These are phyloP conservation scores for Brachionus koreanus DNA, from an alignment of 1,140 invertebrate species.

Conservation along the genomic window DNA sequence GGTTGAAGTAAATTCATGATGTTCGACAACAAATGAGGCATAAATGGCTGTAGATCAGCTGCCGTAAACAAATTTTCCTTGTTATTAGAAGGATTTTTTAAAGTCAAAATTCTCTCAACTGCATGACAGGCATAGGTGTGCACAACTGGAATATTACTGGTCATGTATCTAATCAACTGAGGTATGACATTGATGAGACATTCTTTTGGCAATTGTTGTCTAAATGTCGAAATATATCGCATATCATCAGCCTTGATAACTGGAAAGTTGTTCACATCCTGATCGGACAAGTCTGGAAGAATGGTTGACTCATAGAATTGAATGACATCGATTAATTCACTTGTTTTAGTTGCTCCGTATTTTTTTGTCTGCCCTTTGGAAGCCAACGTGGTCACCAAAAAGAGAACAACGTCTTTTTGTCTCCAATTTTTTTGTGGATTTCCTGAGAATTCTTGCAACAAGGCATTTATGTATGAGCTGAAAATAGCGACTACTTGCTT, in stretches of 20 bases:
- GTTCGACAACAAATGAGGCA: slow-evolving; percentile 29
- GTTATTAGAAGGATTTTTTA: slow-evolving; percentile 62
- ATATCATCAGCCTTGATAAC: slow-evolving; percentile 91
- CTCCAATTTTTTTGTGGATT: slow-evolving; percentile 77
- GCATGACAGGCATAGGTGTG: slow-evolving; percentile 88
- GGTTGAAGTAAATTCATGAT: slow-evolving; percentile 34
- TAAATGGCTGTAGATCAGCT: slow-evolving; percentile 39
- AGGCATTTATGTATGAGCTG: slow-evolving; percentile 25
- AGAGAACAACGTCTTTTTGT: slow-evolving; percentile 89
- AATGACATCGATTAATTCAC: slow-evolving; percentile 77
- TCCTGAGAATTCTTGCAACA: slow-evolving; percentile 69
- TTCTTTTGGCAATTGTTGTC: slow-evolving; percentile 77
- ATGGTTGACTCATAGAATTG: slow-evolving; percentile 82
- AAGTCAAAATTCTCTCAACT: slow-evolving; percentile 79
- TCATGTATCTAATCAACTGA: slow-evolving; percentile 70
- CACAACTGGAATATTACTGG: slow-evolving; percentile 73
- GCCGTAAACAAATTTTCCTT: slow-evolving; percentile 49
- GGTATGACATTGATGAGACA: slow-evolving; percentile 69
- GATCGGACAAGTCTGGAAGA: slow-evolving; percentile 71
- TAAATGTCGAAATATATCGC: slow-evolving; percentile 91
- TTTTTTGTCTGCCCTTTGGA: slow-evolving; percentile 81
- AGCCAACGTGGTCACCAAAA: slow-evolving; percentile 87
- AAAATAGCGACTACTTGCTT: slow-evolving; percentile 39
- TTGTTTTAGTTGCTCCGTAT: slow-evolving; percentile 83
- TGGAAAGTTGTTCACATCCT: slow-evolving; percentile 75